A percentile compares a stretch with the other conserved stretches of the same genome.
phyloP scores from a whole-genome alignment of 2,888 invertebrate species.

The Patella pellucida region DNA sequence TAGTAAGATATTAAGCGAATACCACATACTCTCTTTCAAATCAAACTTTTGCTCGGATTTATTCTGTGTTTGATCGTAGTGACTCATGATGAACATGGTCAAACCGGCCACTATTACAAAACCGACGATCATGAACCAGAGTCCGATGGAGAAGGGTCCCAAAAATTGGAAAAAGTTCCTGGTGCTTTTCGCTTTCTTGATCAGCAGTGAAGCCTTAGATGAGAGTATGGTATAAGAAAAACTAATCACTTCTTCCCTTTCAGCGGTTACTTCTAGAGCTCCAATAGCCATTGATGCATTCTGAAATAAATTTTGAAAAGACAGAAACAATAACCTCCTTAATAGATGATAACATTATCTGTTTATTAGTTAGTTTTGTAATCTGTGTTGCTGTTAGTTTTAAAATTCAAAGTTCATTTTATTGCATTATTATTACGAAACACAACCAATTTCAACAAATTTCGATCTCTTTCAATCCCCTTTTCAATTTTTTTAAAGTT shows the following conservation, averaged over 20 bases:
- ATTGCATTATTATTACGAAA: not conserved
- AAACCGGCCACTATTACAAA: conserved; percentile 55
- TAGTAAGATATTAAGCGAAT: conserved; percentile 58
- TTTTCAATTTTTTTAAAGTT: too few species aligned
- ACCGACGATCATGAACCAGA: conserved; percentile 57
- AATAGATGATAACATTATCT: not conserved
- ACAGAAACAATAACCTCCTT: not conserved
- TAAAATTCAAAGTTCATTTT: not conserved
- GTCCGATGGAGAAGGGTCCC: conserved; percentile 38
- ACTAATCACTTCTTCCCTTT: conserved; percentile 52
- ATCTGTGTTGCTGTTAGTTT: too few species aligned
- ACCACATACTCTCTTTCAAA: conserved; percentile 63
- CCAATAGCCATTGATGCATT: conserved; percentile 60
- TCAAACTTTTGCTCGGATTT: conserved; percentile 54
- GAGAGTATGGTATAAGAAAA: conserved; percentile 61
- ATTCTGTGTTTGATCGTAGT: conserved; percentile 55
- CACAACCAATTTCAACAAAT: too few species aligned
- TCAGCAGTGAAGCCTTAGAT: conserved; percentile 53
- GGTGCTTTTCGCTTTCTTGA: conserved; percentile 47
- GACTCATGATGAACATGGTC: conserved; percentile 57
- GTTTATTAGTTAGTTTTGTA: too few species aligned
- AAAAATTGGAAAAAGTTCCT: conserved; percentile 52
- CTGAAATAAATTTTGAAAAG: conserved; percentile 32
- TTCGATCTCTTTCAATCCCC: too few species aligned
- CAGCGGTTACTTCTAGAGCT: conserved; percentile 57